Evolutionary conservation across 2,113 vertebrate genomes (phyloP).

Genomic region (Tupaia chinensis): DNA sequence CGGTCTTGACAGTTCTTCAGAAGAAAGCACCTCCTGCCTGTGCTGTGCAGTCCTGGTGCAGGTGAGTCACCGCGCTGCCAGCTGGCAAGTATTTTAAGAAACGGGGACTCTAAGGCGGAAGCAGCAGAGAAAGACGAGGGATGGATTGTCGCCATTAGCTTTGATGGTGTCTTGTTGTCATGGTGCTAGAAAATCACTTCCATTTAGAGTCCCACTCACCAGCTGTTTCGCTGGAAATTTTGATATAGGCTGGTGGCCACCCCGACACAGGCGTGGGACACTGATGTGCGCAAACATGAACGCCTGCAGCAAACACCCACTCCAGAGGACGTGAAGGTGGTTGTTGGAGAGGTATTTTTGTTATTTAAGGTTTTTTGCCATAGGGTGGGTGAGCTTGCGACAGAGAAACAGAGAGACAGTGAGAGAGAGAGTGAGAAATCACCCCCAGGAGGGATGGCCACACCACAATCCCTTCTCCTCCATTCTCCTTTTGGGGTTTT

Average conservation of each 20-base stretch:
- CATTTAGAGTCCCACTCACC: slow-evolving; percentile 28
- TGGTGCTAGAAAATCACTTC: slow-evolving; percentile 55
- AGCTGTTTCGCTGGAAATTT: background rate
- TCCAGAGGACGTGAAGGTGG: background rate
- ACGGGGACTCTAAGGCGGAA: background rate
- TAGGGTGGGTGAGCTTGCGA: no score
- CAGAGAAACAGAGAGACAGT: no score
- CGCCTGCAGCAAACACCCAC: background rate
- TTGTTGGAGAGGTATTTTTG: background rate
- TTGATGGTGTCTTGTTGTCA: slow-evolving; percentile 39
- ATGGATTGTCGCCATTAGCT: background rate
- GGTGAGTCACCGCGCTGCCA: slow-evolving; percentile 49
- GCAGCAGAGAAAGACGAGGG: slow-evolving; percentile 12
- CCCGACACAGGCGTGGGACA: background rate
- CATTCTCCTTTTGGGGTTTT: no score
- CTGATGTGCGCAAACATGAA: fast-evolving
- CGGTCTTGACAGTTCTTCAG: background rate
- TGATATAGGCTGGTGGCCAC: background rate
- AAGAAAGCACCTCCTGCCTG: background rate
- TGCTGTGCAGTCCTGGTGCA: background rate
- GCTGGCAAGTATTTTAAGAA: slow-evolving; percentile 67
- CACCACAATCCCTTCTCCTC: no score
- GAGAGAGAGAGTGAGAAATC: no score
- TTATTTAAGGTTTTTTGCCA: no score
- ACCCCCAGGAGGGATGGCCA: no score